Base-by-base conservation (phyloP, 2,113 vertebrate genomes). In the Oryzias celebensis region DNA sequence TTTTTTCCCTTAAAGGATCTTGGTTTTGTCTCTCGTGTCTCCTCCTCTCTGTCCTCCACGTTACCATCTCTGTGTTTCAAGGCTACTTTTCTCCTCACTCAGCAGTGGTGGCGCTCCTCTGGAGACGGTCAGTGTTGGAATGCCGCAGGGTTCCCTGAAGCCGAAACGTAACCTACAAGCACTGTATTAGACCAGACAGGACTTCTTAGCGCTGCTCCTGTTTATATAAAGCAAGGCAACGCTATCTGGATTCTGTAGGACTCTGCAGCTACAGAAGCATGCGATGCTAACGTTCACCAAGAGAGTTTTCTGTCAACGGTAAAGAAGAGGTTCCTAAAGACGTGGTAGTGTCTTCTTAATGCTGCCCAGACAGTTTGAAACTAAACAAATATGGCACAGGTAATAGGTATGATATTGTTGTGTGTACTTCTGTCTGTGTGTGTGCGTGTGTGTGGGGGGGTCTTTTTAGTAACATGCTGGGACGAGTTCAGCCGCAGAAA, bases 121-220 rank as follows among this genome's bases (percentile, higher is more conserved):
- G 0, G 83, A 85, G 90, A 90, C 78, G 48, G 45, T 77, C 80
- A 77, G 84, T 80, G 76, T 78, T 79, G 65, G 74, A 86, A 75
- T n/a, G 87, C 91, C 85, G 77, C 74, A 71, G 89, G 91, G 90
- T 88, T 85, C 85, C 89, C 84, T 71, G 75, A 70, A 91, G 88
- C 88, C 84, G 88, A 64, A 72, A 52, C 64, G 70, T 82, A 87
- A 82, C 81, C 85, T 87, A 89, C 87, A 92, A 85, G 89, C 78
- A 83, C 65, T 82, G 79, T 71, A 58, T 47, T 6, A 72, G 73
- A 80, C 88, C 83, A 82, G 82, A 85, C 86, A 75, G 74, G 42
- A 12, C 64, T 79, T 45, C 68, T 80, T 87, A 80, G 79, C 83
- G 80, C 88, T 83, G 84, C 65, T 54, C 65, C 65, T 79, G 75